Evolutionary conservation across 2,888 invertebrate species (phyloP).

Genomic region (Chrysina gloriosa): DNA sequence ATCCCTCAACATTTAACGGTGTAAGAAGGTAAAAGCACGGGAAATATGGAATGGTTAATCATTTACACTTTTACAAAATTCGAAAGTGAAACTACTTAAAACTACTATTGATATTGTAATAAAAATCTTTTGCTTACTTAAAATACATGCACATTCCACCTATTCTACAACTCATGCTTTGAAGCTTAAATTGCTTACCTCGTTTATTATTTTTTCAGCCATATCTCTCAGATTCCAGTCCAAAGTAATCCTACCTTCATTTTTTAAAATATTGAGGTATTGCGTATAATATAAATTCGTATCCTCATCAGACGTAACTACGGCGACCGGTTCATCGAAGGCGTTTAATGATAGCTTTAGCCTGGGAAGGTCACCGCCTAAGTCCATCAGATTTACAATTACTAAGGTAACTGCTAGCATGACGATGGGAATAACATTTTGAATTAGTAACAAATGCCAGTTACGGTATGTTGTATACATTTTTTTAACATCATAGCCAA

Average conservation of each 20-base stretch:
- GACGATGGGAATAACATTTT: slow-evolving; percentile 76
- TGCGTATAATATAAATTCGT: slow-evolving; percentile 56
- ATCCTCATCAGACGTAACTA: slow-evolving; percentile 52
- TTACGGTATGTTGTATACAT: slow-evolving; percentile 69
- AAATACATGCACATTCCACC: too few relatives aligned
- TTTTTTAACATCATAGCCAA: slow-evolving; percentile 64
- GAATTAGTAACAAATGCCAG: slow-evolving; percentile 73
- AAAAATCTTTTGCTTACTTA: too few relatives aligned
- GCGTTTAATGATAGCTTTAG: slow-evolving; percentile 68
- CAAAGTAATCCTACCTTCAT: slow-evolving; percentile 10
- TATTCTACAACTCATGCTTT: too few relatives aligned
- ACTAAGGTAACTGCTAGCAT: slow-evolving; percentile 74
- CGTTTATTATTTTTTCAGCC: slow-evolving; percentile 64
- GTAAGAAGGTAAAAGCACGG: too few relatives aligned
- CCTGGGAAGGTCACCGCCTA: slow-evolving; percentile 67
- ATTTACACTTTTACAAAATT: too few relatives aligned
- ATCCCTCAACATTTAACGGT: too few relatives aligned
- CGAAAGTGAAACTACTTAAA: too few relatives aligned
- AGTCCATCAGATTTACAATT: slow-evolving; percentile 67
- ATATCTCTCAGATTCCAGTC: slow-evolving; percentile 53
- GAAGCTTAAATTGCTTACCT: slow-evolving; percentile 63
- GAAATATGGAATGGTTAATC: too few relatives aligned
- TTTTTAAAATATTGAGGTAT: slow-evolving; percentile 55
- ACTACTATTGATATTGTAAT: too few relatives aligned
- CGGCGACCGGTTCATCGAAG: slow-evolving; percentile 60